Percentiles rank a stretch among this genome's conserved stretches.
phyloP scores from a whole-genome alignment of 53 echinoderm and acorn worm species.

The Actinopyga echinites region DNA sequence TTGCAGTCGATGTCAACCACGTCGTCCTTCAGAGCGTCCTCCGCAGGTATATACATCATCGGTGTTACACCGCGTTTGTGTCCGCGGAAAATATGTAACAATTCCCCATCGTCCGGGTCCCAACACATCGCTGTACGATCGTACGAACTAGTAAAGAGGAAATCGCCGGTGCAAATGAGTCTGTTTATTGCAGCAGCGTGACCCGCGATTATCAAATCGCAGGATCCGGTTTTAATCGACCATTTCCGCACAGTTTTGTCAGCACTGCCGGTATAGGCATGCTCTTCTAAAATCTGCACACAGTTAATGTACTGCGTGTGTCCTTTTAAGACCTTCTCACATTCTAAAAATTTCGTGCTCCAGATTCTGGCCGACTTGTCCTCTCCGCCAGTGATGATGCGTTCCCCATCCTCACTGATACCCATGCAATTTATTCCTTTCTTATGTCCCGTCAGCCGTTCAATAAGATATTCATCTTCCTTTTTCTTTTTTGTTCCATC shows the following conservation, averaged over 20 bases:
- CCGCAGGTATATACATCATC: constrained; percentile 98
- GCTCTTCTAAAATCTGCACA: constrained; percentile 75
- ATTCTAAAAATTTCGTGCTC: constrained; percentile 57
- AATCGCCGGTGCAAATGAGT: constrained; percentile 96
- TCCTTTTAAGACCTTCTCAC: constrained; percentile 61
- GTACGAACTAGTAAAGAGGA: constrained; percentile 94
- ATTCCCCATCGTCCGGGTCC: constrained; percentile 99
- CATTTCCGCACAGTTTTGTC: constrained; percentile 90
- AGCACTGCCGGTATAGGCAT: constrained; percentile 89
- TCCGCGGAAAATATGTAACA: constrained; percentile 95
- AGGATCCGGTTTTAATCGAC: constrained; percentile 64
- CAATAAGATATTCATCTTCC: constrained; percentile 68
- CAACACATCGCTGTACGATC: constrained; percentile 99
- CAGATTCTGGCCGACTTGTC: constrained; percentile 84
- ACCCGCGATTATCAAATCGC: constrained; percentile 81
- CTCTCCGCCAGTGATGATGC: constrained; percentile 86
- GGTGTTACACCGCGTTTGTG: constrained; percentile 90
- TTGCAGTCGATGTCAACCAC: constrained; percentile 92
- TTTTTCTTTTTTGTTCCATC: constrained; percentile 62
- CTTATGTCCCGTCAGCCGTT: constrained; percentile 76
- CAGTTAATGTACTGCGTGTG: constrained; percentile 90
- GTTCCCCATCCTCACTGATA: constrained; percentile 71
- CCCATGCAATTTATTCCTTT: constrained; percentile 90
- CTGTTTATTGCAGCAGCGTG: constrained; percentile 86
- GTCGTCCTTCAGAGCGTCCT: constrained; percentile 94